Evolutionary conservation across 2,888 invertebrate genomes (phyloP).

Genomic region (Pogonocherus hispidulus): DNA sequence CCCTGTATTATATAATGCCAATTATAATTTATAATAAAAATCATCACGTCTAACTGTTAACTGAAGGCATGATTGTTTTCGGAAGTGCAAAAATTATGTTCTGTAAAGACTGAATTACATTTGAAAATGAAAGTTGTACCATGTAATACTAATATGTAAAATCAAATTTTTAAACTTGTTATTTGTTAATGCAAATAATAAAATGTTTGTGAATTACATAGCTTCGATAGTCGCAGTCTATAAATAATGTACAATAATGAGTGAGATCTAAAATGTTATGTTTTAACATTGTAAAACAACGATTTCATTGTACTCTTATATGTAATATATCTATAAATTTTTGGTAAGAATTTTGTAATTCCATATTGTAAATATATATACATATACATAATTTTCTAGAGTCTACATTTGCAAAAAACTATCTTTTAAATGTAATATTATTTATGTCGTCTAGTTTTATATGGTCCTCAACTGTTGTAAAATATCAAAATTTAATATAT

Average conservation of each 20-base stretch:
- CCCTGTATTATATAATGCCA: no score
- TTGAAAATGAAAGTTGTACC: no score
- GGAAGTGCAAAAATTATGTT: no score
- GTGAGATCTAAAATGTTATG: slow-evolving; percentile 26
- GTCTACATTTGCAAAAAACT: slow-evolving; percentile 23
- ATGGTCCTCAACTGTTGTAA: slow-evolving; percentile 26
- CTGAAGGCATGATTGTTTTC: no score
- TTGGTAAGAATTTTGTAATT: slow-evolving; percentile 17
- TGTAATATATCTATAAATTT: slow-evolving; percentile 22
- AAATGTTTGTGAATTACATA: not conserved
- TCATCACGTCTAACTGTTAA: no score
- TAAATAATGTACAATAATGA: slow-evolving; percentile 28
- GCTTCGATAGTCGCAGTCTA: not conserved
- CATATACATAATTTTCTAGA: slow-evolving; percentile 30
- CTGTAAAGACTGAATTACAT: no score
- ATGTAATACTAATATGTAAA: no score
- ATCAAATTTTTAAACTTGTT: no score
- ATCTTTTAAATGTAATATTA: slow-evolving; percentile 20
- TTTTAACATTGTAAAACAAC: slow-evolving; percentile 24
- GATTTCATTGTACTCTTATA: slow-evolving; percentile 25
- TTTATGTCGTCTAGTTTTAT: slow-evolving; percentile 32
- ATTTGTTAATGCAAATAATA: no score
- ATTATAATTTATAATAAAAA: no score
- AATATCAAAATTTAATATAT: slow-evolving; percentile 31
- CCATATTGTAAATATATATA: slow-evolving; percentile 27